Conservation (phyloP, 2,113 vertebrate species). For the Plecotus auritus region DNA sequence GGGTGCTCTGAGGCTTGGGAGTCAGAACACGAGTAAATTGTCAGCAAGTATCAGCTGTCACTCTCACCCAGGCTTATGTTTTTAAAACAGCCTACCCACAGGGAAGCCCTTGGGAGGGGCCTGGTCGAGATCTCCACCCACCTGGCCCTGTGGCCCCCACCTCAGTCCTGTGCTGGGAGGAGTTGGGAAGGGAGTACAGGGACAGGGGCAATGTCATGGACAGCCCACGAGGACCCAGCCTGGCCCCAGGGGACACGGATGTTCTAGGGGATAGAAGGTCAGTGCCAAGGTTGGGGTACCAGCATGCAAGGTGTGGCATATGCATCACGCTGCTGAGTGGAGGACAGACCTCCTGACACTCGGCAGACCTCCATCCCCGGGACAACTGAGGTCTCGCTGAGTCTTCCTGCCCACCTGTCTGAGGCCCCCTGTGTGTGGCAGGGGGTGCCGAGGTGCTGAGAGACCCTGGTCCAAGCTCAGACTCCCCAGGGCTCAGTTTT, state of each 20-base stretch:
- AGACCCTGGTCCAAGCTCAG: not conserved
- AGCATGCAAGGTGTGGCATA: too few relatives aligned
- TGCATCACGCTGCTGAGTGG: too few relatives aligned
- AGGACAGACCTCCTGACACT: fast-evolving
- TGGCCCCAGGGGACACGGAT: not conserved
- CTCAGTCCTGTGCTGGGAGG: not conserved
- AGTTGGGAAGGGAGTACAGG: fast-evolving
- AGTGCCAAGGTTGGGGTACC: not conserved
- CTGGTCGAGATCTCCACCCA: fast-evolving
- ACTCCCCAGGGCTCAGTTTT: not conserved
- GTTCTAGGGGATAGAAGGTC: not conserved
- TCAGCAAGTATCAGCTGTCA: fast-evolving
- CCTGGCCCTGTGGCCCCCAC: not conserved
- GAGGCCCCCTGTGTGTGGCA: not conserved
- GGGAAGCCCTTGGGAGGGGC: not conserved
- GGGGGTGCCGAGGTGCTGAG: not conserved
- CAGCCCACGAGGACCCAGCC: too few relatives aligned
- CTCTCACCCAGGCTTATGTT: not conserved
- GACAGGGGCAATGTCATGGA: not conserved
- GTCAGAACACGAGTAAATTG: not conserved
- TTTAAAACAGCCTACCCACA: too few relatives aligned
- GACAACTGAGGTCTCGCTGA: not conserved
- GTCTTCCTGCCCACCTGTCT: fast-evolving
- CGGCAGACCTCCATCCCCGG: fast-evolving
- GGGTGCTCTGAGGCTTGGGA: not conserved